Evolutionary conservation across 1,140 invertebrate species (phyloP), one percentile per base, ranked within the genome.

Genomic region (Archivesica marissinica): DNA sequence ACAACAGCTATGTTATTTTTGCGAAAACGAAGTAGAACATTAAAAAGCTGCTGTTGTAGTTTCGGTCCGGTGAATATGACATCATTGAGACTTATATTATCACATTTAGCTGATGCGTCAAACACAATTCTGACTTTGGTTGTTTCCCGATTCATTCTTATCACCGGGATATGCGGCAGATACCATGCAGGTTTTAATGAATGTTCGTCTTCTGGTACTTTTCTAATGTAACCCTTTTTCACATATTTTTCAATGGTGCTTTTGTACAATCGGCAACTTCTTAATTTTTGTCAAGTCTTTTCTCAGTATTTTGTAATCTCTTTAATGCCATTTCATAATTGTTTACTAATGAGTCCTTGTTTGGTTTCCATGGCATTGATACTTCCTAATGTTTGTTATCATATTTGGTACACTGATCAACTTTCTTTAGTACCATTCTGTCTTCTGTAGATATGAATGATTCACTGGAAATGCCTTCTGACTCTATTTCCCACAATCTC

Each of bases 41-140:
- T 75, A 52, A 86, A 68, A 15, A 90, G 41, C 33, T 76, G 54
- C 54, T 50, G 89, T 88, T 95, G 93, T 0, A 95, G 56, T 72
- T 91, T 91, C 20, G 94, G 93, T 0, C 91, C 91, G 15, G 38
- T n/a, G 15, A 85, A 30, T 38, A 91, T 56, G 17, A 56, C 0
- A 35, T 81, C 87, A 82, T 88, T 88, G 38, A 88, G 50, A 4
- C 52, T 64, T 23, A 78, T 25, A 7, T 59, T 64, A 35, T 87
- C 15, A 77, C 3, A 11, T 28, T 50, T 66, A 17, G 86, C 86
- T 30, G 86, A 83, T 35, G 66, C 74, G 41, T 87, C 70, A 66
- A 77, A 84, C 20, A 87, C 86, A 23, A 87, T 56, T 23, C 85
- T 28, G 9, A 72, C 68, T 75, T 81, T 86, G n/a, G 85, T 86